Percentiles rank a stretch among this genome's conserved stretches.
These are phyloP conservation scores for Siniperca undulata DNA, from an alignment of 2,797 vertebrate genomes.

Conservation along the genomic window DNA sequence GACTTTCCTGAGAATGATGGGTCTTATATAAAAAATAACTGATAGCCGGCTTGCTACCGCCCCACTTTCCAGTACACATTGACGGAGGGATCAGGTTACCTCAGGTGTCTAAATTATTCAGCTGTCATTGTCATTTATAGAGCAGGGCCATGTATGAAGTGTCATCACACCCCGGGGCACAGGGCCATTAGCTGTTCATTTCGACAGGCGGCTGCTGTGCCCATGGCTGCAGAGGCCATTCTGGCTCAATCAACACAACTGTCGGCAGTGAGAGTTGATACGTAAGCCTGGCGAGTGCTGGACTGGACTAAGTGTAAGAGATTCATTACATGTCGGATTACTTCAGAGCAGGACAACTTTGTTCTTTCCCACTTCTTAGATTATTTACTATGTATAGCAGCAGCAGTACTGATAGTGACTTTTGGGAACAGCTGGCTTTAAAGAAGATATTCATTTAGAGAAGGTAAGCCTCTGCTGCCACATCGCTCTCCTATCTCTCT, in stretches of 20 bases:
- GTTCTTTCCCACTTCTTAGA: conserved; percentile 35
- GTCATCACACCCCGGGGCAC: conserved; percentile 45
- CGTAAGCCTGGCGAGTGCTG: conserved; percentile 38
- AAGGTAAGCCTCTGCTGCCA: conserved; percentile 73
- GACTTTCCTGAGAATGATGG: conserved; percentile 18
- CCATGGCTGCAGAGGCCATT: conserved; percentile 51
- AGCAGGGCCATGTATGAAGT: conserved; percentile 71
- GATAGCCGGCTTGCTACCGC: conserved; percentile 10
- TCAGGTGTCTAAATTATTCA: conserved; percentile 87
- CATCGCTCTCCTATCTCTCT: conserved; percentile 28
- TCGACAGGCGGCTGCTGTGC: conserved; percentile 25
- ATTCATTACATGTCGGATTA: conserved; percentile 63
- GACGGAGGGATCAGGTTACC: conserved; percentile 79
- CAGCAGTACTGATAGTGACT: conserved; percentile 23
- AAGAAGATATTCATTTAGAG: conserved; percentile 55
- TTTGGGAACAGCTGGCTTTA: conserved; percentile 49
- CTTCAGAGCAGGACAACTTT: conserved; percentile 49
- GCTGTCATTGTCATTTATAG: conserved; percentile 80
- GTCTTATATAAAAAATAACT: conserved; percentile 31
- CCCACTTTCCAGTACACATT: conserved; percentile 67
- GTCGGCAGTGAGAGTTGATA: conserved; percentile 59
- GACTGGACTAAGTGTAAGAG: conserved; percentile 43
- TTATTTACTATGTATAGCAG: conserved; percentile 26
- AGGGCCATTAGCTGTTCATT: conserved; percentile 44
- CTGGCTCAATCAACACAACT: conserved; percentile 45